Conservation (phyloP, 2,888 invertebrate species). For the Dynastes hyllus region DNA sequence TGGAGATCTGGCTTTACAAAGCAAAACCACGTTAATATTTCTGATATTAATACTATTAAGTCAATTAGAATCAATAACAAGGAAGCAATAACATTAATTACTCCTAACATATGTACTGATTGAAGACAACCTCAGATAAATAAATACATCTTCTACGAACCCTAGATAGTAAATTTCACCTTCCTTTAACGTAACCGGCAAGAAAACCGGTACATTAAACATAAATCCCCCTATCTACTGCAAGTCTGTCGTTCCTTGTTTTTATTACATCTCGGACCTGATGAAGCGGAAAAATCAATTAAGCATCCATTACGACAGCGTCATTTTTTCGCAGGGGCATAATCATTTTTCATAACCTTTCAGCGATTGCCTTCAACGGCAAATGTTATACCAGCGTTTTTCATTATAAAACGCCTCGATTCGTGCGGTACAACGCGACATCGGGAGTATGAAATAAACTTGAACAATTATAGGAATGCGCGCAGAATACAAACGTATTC, state of each 20-base stretch:
- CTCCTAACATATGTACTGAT: no score
- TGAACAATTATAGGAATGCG: not conserved
- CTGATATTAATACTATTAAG: no score
- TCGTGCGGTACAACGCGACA: not conserved
- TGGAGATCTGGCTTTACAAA: no score
- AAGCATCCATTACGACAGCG: slow-evolving; percentile 12
- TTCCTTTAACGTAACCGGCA: not conserved
- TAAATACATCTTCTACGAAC: no score
- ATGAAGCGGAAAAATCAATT: slow-evolving; percentile 33
- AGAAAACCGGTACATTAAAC: not conserved
- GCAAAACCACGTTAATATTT: no score
- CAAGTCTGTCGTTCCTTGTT: not conserved
- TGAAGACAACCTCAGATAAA: no score
- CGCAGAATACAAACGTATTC: not conserved
- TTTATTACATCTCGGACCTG: slow-evolving; percentile 16
- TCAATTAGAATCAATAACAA: no score
- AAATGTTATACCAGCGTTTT: not conserved
- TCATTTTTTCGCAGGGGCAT: not conserved
- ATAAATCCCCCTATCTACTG: not conserved
- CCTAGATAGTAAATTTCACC: not conserved
- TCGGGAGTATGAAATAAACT: not conserved
- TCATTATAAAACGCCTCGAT: not conserved
- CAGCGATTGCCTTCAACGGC: not conserved
- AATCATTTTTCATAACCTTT: slow-evolving; percentile 24
- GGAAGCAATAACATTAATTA: no score